A percentile compares a stretch with the other conserved stretches of the same genome.
Evolutionary conservation across 2,888 invertebrate species (phyloP).

Genomic region (Vanessa cardui): DNA sequence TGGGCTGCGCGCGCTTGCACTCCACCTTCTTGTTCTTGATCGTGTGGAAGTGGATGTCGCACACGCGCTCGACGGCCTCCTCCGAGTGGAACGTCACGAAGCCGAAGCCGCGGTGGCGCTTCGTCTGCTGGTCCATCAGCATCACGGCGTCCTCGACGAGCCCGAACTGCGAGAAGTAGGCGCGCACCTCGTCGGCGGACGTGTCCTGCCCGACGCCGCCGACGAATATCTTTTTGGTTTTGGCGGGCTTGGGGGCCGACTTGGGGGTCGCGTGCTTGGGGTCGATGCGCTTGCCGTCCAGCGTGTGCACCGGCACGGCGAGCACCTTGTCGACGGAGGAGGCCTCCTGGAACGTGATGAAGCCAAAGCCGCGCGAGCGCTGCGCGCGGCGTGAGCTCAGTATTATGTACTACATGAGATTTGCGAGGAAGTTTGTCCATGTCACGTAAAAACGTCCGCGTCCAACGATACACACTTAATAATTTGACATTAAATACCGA

Average conservation of each 20-base stretch:
- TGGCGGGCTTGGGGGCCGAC: slow-evolving; percentile 92
- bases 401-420: slow-evolving; percentile 13
- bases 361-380: slow-evolving; percentile 97
- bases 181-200: slow-evolving; percentile 94
- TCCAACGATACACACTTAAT: neutral
- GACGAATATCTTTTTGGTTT: slow-evolving; percentile 96
- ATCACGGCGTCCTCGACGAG: slow-evolving; percentile 95
- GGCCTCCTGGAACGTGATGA: slow-evolving; percentile 96
- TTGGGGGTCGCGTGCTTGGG: slow-evolving; percentile 97
- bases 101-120: slow-evolving; percentile 94
- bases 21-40: slow-evolving; percentile 95
- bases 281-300: slow-evolving; percentile 97
- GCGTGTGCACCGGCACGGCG: slow-evolving; percentile 93
- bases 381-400: slow-evolving; percentile 79
- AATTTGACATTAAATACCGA: neutral
- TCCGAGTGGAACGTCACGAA: slow-evolving; percentile 96
- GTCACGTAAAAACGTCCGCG: slow-evolving; percentile 18
- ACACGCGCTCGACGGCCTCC: slow-evolving; percentile 95
- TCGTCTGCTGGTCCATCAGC: slow-evolving; percentile 97
- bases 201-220: slow-evolving; percentile 96
- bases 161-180: slow-evolving; percentile 95
- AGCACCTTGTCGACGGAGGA: slow-evolving; percentile 95
- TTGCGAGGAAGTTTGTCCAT: neutral
- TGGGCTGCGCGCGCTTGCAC: slow-evolving; percentile 96
- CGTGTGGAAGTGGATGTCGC: slow-evolving; percentile 96